Percentiles rank a stretch among this genome's conserved stretches.
These are phyloP conservation scores for Chymomyza amoena DNA, from an alignment of 2,888 invertebrate species.

Conservation along the genomic window DNA sequence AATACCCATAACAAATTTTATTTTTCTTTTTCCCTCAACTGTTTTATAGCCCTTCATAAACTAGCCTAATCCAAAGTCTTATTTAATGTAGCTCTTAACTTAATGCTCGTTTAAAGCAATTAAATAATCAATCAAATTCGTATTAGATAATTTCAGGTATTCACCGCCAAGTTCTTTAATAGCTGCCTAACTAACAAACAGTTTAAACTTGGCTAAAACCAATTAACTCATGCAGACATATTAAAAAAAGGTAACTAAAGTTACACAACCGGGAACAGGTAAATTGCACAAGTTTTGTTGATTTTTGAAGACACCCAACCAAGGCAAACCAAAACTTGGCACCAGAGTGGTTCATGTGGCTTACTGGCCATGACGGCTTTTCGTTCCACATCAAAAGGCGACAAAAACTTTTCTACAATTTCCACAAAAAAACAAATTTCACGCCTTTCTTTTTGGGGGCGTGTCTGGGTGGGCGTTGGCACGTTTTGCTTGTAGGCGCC, in stretches of 20 bases:
- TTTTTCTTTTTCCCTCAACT: too few relatives aligned
- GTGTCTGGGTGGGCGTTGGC: background rate
- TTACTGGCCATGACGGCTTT: background rate
- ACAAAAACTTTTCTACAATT: background rate
- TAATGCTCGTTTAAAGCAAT: background rate
- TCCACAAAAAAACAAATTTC: background rate
- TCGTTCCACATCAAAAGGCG: conserved; percentile 4
- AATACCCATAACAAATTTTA: too few relatives aligned
- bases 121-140: background rate
- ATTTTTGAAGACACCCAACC: background rate
- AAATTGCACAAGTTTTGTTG: background rate
- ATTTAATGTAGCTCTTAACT: background rate
- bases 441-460: background rate
- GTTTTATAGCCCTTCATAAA: too few relatives aligned
- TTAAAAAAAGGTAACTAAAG: background rate
- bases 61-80: background rate
- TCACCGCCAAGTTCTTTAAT: background rate
- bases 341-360: background rate
- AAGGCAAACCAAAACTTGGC: background rate
- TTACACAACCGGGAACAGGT: background rate
- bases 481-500: background rate
- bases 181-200: background rate
- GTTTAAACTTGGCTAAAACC: background rate
- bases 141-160: background rate
- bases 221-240: background rate